Conservation (phyloP, 2,797 vertebrate species). For the Brotogeris chrysoptera region DNA sequence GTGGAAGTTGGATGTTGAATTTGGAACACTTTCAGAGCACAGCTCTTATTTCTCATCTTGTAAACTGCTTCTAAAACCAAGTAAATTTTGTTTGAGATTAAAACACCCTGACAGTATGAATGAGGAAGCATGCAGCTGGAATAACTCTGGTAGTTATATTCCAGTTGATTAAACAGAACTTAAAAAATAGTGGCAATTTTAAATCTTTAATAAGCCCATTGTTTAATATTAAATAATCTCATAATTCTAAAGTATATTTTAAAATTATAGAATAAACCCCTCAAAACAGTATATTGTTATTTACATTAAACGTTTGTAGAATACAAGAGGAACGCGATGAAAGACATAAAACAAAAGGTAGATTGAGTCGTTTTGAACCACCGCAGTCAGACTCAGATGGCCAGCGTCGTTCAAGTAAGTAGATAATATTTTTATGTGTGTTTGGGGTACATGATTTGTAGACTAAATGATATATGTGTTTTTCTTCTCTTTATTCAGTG, state of each 20-base stretch:
- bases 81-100: not conserved
- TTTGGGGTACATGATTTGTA: constrained; percentile 70
- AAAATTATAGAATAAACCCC: not conserved
- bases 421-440: constrained; percentile 23
- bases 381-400: constrained; percentile 87
- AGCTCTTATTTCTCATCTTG: not conserved
- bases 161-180: not conserved
- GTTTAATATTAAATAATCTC: not conserved
- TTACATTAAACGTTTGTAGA: constrained; percentile 72
- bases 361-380: constrained; percentile 96
- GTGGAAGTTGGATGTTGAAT: not conserved
- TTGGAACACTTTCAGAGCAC: not conserved
- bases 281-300: not conserved
- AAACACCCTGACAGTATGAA: not conserved
- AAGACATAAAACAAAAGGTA: constrained; percentile 95
- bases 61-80: not conserved
- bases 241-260: not conserved
- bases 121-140: not conserved
- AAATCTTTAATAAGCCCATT: not conserved
- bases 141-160: not conserved
- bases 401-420: constrained; percentile 91
- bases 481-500: constrained; percentile 84
- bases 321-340: constrained; percentile 98
- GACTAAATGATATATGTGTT: constrained; percentile 67
- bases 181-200: not conserved